These are phyloP conservation scores for Aythya baeri DNA, from an alignment of 2,113 vertebrate genomes.

Conservation along the genomic window DNA sequence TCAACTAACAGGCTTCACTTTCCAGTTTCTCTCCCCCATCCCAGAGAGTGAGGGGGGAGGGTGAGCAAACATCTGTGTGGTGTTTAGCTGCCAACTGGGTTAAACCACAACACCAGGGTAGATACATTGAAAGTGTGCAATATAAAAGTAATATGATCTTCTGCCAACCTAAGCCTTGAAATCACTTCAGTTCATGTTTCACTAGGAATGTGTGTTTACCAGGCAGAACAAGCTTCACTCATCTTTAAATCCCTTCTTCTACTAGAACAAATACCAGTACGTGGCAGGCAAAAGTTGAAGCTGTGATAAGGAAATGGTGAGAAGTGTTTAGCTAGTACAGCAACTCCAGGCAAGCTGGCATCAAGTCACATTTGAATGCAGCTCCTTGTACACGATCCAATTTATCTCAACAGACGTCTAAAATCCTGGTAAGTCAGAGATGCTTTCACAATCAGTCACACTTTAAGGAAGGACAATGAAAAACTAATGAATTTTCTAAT, in stretches of 20 bases:
- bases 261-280: fast-evolving
- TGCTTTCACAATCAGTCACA: background rate
- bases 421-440: background rate
- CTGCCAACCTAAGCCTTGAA: fast-evolving
- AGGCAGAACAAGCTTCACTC: background rate
- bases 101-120: no score
- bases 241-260: background rate
- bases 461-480: background rate
- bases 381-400: background rate
- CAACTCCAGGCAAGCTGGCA: background rate
- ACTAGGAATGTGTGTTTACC: fast-evolving
- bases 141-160: fast-evolving
- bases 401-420: background rate
- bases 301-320: fast-evolving
- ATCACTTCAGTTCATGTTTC: background rate
- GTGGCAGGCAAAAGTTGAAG: background rate
- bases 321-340: background rate
- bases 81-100: no score
- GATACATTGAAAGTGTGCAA: fast-evolving
- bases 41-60: no score
- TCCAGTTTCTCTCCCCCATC: no score
- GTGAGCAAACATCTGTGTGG: no score
- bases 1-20: no score
- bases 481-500: background rate
- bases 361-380: background rate